These are phyloP conservation scores for Neomonachus schauinslandi DNA, from an alignment of 2,113 vertebrate genomes.

Conservation along the genomic window DNA sequence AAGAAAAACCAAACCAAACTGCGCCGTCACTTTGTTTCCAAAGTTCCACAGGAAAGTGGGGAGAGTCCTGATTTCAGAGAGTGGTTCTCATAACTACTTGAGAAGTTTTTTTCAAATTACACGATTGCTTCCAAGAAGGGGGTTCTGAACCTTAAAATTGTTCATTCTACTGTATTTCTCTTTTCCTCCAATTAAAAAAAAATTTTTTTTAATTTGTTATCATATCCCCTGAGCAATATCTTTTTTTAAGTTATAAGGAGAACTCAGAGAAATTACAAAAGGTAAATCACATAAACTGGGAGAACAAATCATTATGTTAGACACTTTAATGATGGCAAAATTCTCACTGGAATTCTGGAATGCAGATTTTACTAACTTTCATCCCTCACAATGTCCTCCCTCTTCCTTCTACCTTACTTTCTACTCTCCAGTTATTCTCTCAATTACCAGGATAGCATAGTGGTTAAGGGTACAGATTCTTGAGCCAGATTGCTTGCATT, in stretches of 20 bases:
- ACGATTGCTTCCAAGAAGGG: not conserved
- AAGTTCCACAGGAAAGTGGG: not conserved
- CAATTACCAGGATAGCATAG: not conserved
- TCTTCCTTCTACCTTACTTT: not conserved
- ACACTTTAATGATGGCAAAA: not conserved
- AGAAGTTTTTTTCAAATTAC: conserved; percentile 25
- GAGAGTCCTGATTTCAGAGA: not conserved
- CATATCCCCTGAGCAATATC: not conserved
- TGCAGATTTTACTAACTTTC: not conserved
- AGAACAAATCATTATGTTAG: not conserved
- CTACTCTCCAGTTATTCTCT: not conserved
- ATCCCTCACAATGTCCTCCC: not conserved
- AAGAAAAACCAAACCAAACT: not conserved
- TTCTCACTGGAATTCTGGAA: conserved; percentile 35
- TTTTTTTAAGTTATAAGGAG: not conserved
- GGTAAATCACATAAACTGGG: not conserved
- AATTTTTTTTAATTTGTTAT: not conserved
- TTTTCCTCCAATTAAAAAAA: not conserved
- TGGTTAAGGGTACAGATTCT: not conserved
- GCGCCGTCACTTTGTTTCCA: not conserved
- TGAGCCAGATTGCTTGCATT: not conserved
- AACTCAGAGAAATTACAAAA: conserved; percentile 32
- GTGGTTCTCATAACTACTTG: not conserved
- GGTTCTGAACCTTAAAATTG: conserved; percentile 22
- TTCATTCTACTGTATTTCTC: not conserved